These are phyloP conservation scores for Hystrix cristata DNA, from an alignment of 2,113 vertebrate genomes.

Conservation along the genomic window DNA sequence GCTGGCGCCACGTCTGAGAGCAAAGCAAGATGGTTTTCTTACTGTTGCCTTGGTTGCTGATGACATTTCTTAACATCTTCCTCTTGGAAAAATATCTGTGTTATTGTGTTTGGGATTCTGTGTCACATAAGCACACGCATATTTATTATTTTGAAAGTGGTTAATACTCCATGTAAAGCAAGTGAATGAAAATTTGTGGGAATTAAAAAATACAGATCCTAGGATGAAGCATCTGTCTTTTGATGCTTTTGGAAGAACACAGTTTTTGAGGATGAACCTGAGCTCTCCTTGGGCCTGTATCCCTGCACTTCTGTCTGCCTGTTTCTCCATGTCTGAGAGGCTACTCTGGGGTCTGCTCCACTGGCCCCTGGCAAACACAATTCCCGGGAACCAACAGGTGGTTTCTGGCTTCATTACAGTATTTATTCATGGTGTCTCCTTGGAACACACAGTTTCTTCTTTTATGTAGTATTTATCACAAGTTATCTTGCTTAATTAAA, in stretches of 20 bases:
- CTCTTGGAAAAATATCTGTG: neutral
- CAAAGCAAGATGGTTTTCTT: constrained; percentile 41
- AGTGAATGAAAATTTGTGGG: neutral
- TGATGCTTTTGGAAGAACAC: fast-evolving
- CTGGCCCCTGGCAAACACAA: too few relatives aligned
- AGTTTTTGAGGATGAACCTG: fast-evolving
- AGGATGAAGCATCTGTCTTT: fast-evolving
- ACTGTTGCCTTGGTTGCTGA: neutral
- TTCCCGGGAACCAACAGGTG: fast-evolving
- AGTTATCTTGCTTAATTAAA: too few relatives aligned
- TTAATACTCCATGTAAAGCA: neutral
- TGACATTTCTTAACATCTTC: constrained; percentile 54
- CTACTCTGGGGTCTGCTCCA: fast-evolving
- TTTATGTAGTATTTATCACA: neutral
- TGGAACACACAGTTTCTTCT: neutral
- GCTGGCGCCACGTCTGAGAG: constrained; percentile 52
- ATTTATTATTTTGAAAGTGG: neutral
- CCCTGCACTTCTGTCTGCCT: fast-evolving
- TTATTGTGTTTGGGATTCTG: neutral
- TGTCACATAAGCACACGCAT: neutral
- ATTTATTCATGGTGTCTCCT: neutral
- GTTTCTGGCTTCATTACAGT: neutral
- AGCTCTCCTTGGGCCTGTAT: fast-evolving
- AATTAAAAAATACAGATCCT: neutral
- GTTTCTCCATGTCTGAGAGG: too few relatives aligned